These are phyloP conservation scores for Stercorarius parasiticus DNA, from an alignment of 2,113 vertebrate genomes.

Conservation along the genomic window DNA sequence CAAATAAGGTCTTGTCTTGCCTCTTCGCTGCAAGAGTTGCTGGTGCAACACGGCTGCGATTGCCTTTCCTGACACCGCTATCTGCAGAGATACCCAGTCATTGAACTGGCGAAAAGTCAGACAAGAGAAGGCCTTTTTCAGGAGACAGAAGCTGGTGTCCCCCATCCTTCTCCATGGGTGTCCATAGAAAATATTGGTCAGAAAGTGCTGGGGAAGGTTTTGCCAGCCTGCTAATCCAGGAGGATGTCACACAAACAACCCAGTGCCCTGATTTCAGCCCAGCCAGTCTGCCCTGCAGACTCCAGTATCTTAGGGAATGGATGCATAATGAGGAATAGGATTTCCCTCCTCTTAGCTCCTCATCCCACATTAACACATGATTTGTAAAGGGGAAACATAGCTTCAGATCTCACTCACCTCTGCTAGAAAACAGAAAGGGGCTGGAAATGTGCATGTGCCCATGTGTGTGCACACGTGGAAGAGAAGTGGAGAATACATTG, in stretches of 20 bases:
- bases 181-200: background rate
- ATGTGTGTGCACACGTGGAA: background rate
- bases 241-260: background rate
- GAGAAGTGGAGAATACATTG: background rate
- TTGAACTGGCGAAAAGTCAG: background rate
- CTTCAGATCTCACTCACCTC: background rate
- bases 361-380: background rate
- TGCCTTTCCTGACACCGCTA: background rate
- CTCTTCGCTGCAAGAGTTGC: background rate
- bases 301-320: background rate
- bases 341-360: background rate
- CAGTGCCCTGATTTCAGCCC: background rate
- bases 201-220: background rate
- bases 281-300: background rate
- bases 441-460: background rate
- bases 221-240: background rate
- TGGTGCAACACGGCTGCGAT: rapidly evolving
- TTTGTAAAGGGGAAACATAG: background rate
- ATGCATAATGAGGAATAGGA: background rate
- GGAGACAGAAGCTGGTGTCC: background rate
- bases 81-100: background rate
- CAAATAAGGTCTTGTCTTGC: background rate
- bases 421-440: background rate
- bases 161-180: background rate
- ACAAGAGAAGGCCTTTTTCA: background rate